These are phyloP conservation scores for Andrena cerasifolii DNA, from an alignment of 1,140 invertebrate species.

Conservation along the genomic window DNA sequence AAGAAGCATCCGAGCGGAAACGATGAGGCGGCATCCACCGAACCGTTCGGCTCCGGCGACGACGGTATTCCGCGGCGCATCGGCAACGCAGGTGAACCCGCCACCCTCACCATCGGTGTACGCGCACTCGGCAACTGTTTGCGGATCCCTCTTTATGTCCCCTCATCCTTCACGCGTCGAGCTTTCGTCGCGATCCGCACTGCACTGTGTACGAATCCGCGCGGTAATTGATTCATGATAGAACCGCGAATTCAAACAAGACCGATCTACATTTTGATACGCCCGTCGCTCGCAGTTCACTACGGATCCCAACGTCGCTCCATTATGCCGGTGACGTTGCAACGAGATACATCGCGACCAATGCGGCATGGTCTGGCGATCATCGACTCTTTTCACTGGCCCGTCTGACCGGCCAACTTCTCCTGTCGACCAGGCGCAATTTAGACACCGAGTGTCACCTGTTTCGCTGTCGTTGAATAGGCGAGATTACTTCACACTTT, in stretches of 20 bases:
- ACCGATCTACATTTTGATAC: constrained; percentile 74
- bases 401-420: constrained; percentile 6
- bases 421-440: no score
- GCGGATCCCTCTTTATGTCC: constrained; percentile 54
- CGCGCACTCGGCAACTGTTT: constrained; percentile 12
- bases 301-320: constrained; percentile 58
- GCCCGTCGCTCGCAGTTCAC: constrained; percentile 58
- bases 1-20: constrained; percentile 39
- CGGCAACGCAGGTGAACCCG: constrained; percentile 21
- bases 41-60: not conserved
- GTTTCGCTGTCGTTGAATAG: no score
- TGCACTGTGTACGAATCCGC: constrained; percentile 74
- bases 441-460: no score
- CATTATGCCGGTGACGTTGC: constrained; percentile 62
- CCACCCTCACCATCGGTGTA: not conserved
- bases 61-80: constrained; percentile 35
- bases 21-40: constrained; percentile 15
- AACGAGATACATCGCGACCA: constrained; percentile 59
- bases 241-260: constrained; percentile 76
- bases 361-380: constrained; percentile 53
- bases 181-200: constrained; percentile 67
- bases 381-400: constrained; percentile 58
- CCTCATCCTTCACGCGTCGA: constrained; percentile 63
- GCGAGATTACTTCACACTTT: no score
- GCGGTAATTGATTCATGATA: constrained; percentile 79